These are phyloP conservation scores for Petrocephalus sullivani DNA, from an alignment of 2,797 vertebrate species.

Conservation along the genomic window DNA sequence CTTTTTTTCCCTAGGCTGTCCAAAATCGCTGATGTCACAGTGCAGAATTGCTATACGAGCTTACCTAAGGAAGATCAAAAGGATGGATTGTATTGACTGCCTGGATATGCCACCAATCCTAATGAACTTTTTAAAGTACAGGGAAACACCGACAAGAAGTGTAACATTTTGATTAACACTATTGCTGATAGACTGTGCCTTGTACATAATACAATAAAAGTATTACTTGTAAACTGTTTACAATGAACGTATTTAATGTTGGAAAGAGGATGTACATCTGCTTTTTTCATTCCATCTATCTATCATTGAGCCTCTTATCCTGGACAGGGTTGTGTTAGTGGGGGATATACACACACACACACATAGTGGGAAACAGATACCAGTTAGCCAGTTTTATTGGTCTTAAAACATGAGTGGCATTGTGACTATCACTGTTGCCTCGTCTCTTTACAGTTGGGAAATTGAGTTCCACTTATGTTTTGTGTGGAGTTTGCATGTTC, in stretches of 20 bases:
- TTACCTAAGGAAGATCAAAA: conserved; percentile 59
- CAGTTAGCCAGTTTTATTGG: neutral
- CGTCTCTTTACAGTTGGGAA: neutral
- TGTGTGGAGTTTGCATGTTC: neutral
- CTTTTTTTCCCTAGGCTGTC: conserved; percentile 58
- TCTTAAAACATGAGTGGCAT: neutral
- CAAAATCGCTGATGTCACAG: conserved; percentile 76
- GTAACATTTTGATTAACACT: conserved; percentile 18
- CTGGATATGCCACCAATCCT: conserved; percentile 73
- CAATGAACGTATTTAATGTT: neutral
- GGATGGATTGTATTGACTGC: conserved; percentile 51
- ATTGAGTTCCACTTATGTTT: neutral
- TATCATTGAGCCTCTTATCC: neutral
- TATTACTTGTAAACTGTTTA: neutral
- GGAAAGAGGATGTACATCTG: neutral
- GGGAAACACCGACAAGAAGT: conserved; percentile 33
- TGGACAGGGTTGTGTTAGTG: neutral
- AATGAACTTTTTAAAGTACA: conserved; percentile 71
- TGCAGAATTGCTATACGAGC: conserved; percentile 68
- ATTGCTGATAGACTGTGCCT: neutral
- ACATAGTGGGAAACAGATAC: neutral
- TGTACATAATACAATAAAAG: conserved; percentile 3
- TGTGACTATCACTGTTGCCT: neutral
- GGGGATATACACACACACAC: neutral
- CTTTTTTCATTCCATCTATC: neutral